Evolutionary conservation across 2,113 vertebrate genomes (phyloP).

Genomic region (Nettapus auritus): DNA sequence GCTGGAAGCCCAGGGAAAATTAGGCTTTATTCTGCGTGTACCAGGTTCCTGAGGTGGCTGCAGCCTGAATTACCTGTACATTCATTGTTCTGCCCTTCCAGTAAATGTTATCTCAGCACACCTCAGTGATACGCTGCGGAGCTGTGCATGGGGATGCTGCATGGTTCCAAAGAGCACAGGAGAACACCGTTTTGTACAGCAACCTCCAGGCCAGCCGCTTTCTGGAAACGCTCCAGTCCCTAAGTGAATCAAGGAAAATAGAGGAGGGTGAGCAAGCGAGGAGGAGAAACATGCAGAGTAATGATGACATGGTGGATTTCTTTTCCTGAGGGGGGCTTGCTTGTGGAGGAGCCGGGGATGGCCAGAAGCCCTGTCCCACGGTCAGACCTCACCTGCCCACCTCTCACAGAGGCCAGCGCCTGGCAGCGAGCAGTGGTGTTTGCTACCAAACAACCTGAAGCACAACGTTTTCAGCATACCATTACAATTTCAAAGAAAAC

Average conservation of each 20-base stretch:
- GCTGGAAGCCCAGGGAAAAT: neutral
- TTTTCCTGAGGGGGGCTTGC: neutral
- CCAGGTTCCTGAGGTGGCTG: neutral
- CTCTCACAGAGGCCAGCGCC: neutral
- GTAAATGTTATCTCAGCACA: neutral
- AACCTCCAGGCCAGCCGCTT: neutral
- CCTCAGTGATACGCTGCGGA: neutral
- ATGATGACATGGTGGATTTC: neutral
- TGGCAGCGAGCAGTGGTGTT: neutral
- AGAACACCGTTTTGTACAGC: neutral
- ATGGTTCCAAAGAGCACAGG: neutral
- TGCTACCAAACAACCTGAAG: conserved; percentile 18
- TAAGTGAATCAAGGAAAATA: neutral
- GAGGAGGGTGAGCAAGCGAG: neutral
- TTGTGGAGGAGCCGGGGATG: neutral
- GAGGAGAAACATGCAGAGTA: neutral
- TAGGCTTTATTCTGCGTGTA: neutral
- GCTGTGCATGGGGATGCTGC: neutral
- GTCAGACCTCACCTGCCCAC: neutral
- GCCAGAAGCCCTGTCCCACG: neutral
- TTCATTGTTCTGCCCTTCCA: neutral
- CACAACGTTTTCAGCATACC: conserved; percentile 45
- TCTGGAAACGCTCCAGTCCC: neutral
- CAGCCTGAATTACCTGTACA: neutral
- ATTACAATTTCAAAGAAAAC: conserved; percentile 15